Percentiles rank a stretch among this genome's conserved stretches.
These are phyloP conservation scores for Himalopsyche tibetana DNA, from an alignment of 2,888 invertebrate genomes.

Conservation along the genomic window DNA sequence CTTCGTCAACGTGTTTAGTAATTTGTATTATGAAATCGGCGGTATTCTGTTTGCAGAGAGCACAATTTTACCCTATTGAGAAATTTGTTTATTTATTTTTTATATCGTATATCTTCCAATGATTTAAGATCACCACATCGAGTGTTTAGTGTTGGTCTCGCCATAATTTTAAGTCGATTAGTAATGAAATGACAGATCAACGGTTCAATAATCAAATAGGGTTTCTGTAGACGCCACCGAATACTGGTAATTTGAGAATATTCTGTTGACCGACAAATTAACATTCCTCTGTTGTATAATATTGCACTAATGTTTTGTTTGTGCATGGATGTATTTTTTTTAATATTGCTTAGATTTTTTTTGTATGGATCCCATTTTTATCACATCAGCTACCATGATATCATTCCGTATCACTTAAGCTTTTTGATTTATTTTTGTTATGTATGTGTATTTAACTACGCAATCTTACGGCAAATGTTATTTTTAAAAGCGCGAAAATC, in stretches of 20 bases:
- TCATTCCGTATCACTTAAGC: neutral
- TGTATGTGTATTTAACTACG: neutral
- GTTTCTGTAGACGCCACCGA: neutral
- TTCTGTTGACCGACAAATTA: slow-evolving; percentile 46
- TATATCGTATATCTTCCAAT: slow-evolving; percentile 50
- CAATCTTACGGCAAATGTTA: neutral
- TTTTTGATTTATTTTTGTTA: slow-evolving; percentile 27
- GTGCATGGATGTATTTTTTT: slow-evolving; percentile 63
- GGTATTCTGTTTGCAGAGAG: slow-evolving; percentile 43
- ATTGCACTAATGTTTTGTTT: slow-evolving; percentile 64
- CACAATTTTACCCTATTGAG: slow-evolving; percentile 56
- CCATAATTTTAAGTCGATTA: slow-evolving; percentile 62
- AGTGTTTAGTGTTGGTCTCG: slow-evolving; percentile 53
- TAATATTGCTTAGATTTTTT: slow-evolving; percentile 59
- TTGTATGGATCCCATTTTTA: slow-evolving; percentile 22
- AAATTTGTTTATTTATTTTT: slow-evolving; percentile 61
- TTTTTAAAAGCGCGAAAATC: neutral
- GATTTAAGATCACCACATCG: neutral
- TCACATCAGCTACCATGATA: neutral
- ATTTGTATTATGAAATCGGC: slow-evolving; percentile 31
- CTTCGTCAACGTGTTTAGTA: slow-evolving; percentile 50
- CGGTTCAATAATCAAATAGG: slow-evolving; percentile 4
- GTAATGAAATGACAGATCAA: slow-evolving; percentile 45
- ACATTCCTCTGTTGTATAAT: slow-evolving; percentile 64
- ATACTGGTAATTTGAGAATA: neutral